Percentiles rank a stretch among this genome's conserved stretches.
Evolutionary conservation across 2,797 vertebrate genomes (phyloP).

Genomic region (Lagocephalus sceleratus): DNA sequence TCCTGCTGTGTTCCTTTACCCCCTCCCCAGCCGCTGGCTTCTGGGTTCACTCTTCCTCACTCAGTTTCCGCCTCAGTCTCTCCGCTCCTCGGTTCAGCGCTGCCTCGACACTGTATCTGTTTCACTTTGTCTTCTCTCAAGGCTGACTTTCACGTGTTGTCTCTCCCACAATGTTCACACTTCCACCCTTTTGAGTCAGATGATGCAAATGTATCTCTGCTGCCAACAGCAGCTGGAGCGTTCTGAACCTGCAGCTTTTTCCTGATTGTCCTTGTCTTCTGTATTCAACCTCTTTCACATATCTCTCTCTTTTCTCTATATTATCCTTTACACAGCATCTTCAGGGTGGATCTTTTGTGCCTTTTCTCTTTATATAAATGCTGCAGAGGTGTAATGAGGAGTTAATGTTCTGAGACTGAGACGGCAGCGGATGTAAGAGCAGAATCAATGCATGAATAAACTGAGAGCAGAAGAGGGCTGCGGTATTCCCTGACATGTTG

Average conservation of each 20-base stretch:
- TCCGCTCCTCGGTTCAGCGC: constrained; percentile 5
- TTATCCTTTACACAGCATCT: not conserved
- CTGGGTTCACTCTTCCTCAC: not conserved
- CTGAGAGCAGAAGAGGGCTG: too few species aligned
- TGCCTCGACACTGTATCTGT: constrained; percentile 6
- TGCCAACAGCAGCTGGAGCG: constrained; percentile 3
- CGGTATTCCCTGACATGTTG: too few species aligned
- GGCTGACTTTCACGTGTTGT: constrained; percentile 23
- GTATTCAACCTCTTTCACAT: not conserved
- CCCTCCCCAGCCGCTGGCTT: constrained; percentile 2
- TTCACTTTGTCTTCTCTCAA: constrained; percentile 3
- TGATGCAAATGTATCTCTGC: constrained; percentile 12
- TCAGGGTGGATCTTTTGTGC: not conserved
- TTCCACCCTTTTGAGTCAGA: constrained; percentile 14
- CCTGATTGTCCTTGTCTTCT: constrained; percentile 29
- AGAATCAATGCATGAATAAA: too few species aligned
- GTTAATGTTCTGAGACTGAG: not conserved
- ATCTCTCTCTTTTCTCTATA: constrained; percentile 2
- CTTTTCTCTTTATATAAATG: not conserved
- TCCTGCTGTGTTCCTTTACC: constrained; percentile 12
- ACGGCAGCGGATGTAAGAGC: not conserved
- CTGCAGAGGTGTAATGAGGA: not conserved
- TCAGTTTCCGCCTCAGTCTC: constrained; percentile 2
- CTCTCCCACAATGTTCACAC: not conserved
- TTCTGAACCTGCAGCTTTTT: constrained; percentile 24